Evolutionary conservation across 2,113 vertebrate genomes (phyloP), one percentile per base, ranked within the genome.

Genomic region (Mystacornis crossleyi): DNA sequence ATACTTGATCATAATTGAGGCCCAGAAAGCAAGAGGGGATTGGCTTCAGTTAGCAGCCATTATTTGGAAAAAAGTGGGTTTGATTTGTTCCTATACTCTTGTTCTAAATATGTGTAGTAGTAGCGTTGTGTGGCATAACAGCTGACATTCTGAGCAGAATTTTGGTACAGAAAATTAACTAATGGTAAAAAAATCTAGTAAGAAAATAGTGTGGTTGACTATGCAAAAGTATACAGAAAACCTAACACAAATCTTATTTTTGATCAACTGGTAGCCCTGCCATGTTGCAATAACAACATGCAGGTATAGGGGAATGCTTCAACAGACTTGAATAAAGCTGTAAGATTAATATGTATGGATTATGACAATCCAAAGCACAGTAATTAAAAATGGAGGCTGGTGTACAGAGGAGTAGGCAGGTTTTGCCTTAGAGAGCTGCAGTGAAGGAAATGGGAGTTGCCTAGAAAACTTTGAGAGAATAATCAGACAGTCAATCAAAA

Each of bases 21-120:
- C n/a, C n/a, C 18, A 61, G 48, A 79, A 65, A 53, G 24, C 0
- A 0, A 64, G 34, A 67, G 7, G 5, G 9, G 25, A 20, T 18
- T 73, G 20, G 7, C n/a, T 86, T 83, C 57, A 79, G 26, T 57
- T 88, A 64, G 25, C 51, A 88, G 10, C 10, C 7, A 2, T 51
- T 97, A 45, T 58, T 91, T 74, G 47, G 16, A 62, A 66, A 42
- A 28, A 81, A 53, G 4, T 26, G 4, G 4, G 2, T 16, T 72
- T 82, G 65, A 3, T 6, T 92, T 74, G 84, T 82, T 9, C 24
- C 33, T 75, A 5, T 14, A 9, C 5, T 70, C 70, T 58, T 48
- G 18, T 45, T 75, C 29, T 65, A 31, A 84, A 9, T 80, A 38
- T 29, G 2, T 36, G 6, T 64, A 47, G 33, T 66, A 33, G 18